Evolutionary conservation across 2,888 invertebrate genomes (phyloP).

Genomic region (Eremobia ochroleuca): DNA sequence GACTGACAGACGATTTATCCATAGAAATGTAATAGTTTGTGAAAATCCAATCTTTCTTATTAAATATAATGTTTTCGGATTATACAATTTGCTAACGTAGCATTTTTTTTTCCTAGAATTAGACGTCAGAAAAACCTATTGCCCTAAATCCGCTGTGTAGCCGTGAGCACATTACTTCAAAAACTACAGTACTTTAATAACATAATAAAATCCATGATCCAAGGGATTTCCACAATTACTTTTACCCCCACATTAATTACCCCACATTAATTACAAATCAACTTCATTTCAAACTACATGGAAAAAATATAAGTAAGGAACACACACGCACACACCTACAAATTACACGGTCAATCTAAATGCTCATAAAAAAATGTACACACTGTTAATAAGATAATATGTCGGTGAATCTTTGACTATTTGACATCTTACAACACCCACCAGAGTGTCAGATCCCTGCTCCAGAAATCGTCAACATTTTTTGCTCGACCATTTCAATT

Average conservation of each 20-base stretch:
- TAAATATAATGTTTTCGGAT: not conserved
- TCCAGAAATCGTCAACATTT: conserved; percentile 26
- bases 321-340: conserved; percentile 59
- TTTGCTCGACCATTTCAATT: not conserved
- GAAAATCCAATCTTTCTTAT: not conserved
- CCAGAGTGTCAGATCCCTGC: conserved; percentile 77
- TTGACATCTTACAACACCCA: conserved; percentile 78
- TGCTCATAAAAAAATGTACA: conserved; percentile 64
- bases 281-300: conserved; percentile 10
- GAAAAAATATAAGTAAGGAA: conserved; percentile 20
- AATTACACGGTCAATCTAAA: conserved; percentile 59
- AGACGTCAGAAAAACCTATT: not conserved
- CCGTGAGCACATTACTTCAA: not conserved
- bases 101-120: not conserved
- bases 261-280: too few relatives aligned
- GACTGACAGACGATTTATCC: not conserved
- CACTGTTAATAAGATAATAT: conserved; percentile 83
- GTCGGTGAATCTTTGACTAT: conserved; percentile 87
- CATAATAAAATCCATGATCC: not conserved
- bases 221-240: conserved; percentile 10
- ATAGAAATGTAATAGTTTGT: not conserved
- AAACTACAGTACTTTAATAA: not conserved
- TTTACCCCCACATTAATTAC: too few relatives aligned
- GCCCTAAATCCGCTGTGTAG: not conserved
- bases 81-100: not conserved